Percentiles rank a stretch among this genome's conserved stretches.
phyloP scores from a whole-genome alignment of 1,140 invertebrate species.

The Campoletis sonorensis region DNA sequence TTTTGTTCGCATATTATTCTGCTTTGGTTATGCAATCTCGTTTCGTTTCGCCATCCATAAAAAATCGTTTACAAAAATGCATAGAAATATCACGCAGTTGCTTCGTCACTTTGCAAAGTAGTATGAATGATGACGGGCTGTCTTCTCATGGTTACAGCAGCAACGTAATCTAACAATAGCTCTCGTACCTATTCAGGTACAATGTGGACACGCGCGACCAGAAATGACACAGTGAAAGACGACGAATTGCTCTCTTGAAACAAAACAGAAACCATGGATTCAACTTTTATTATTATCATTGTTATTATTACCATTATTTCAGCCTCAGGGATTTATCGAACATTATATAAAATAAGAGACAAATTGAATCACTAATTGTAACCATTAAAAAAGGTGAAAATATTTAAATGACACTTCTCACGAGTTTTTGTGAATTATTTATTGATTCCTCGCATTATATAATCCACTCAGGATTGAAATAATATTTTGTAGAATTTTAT shows the following conservation, averaged over 20 bases:
- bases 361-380: no score
- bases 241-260: background rate
- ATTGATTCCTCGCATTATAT: no score
- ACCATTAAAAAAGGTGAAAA: no score
- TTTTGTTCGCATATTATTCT: background rate
- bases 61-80: slow-evolving; percentile 10
- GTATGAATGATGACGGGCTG: background rate
- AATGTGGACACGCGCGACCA: background rate
- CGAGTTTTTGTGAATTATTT: no score
- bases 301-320: no score
- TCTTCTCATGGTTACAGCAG: background rate
- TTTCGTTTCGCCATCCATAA: slow-evolving; percentile 5
- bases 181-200: background rate
- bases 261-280: background rate
- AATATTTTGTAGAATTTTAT: no score
- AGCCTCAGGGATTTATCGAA: no score
- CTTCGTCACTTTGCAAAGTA: background rate
- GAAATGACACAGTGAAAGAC: background rate
- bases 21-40: slow-evolving; percentile 17
- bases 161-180: background rate
- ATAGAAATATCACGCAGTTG: background rate
- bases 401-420: no score
- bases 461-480: no score
- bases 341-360: no score
- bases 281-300: slow-evolving; percentile 8